Percentiles rank a stretch among this genome's conserved stretches.
Evolutionary conservation across 1,140 invertebrate genomes (phyloP).

Genomic region (Phortica variegata): DNA sequence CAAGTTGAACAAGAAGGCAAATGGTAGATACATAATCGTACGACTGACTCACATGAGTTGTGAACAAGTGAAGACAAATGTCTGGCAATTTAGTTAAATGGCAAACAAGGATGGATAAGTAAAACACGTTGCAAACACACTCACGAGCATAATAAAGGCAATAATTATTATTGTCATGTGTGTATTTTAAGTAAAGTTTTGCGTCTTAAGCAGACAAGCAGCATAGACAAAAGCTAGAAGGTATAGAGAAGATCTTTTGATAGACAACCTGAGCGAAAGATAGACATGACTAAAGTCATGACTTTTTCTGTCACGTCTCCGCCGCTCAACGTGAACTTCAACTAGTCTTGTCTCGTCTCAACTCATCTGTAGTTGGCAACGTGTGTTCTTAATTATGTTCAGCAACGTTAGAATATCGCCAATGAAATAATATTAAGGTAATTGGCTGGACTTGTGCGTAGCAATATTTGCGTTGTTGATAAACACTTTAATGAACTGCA

Average conservation of each 20-base stretch:
- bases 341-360: conserved; percentile 9
- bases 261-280: no score
- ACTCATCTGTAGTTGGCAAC: conserved; percentile 24
- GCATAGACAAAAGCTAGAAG: no score
- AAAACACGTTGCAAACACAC: no score
- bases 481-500: no score
- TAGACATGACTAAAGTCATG: no score
- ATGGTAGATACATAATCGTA: conserved; percentile 13
- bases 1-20: conserved; percentile 1
- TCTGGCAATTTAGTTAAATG: conserved; percentile 54
- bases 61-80: conserved; percentile 39
- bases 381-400: conserved; percentile 53
- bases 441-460: conserved; percentile 43
- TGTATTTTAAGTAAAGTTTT: conserved; percentile 37
- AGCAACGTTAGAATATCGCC: conserved; percentile 24
- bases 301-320: no score
- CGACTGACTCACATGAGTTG: conserved; percentile 6
- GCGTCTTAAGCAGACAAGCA: conserved; percentile 6
- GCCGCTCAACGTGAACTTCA: no score
- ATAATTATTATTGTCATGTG: conserved; percentile 55
- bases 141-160: conserved; percentile 52
- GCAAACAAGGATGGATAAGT: conserved; percentile 39
- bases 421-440: conserved; percentile 45
- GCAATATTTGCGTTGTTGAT: no score
- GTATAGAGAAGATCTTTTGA: no score